Evolutionary conservation across 2,888 invertebrate genomes (phyloP).

Genomic region (Spilarctia lutea): DNA sequence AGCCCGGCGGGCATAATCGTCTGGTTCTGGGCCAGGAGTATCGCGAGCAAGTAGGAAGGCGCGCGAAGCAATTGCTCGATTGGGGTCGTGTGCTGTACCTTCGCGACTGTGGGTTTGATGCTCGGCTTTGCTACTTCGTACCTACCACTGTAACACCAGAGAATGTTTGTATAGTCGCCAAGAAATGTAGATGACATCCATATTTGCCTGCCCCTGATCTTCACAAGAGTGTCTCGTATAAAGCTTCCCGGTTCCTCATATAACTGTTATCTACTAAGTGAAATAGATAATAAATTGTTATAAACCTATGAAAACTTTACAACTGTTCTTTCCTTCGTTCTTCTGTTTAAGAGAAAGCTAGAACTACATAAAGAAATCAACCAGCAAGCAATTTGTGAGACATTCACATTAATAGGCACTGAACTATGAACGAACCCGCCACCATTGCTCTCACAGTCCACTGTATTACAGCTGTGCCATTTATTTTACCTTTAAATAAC

Average conservation of each 20-base stretch:
- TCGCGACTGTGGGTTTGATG: slow-evolving; percentile 85
- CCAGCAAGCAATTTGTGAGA: no score
- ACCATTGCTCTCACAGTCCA: no score
- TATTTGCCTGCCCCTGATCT: not conserved
- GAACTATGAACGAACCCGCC: no score
- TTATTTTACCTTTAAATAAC: no score
- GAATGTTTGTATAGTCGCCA: slow-evolving; percentile 92
- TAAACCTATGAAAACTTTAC: not conserved
- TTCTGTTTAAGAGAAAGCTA: not conserved
- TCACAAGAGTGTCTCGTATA: not conserved
- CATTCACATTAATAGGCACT: no score
- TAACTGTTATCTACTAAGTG: not conserved
- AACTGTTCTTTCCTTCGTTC: not conserved
- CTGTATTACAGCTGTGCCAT: no score
- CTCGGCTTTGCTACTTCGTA: slow-evolving; percentile 89
- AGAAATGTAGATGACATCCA: slow-evolving; percentile 39
- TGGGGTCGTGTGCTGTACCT: slow-evolving; percentile 90
- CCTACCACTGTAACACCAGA: slow-evolving; percentile 89
- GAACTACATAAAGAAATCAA: no score
- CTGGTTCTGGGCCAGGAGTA: slow-evolving; percentile 12
- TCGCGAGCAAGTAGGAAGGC: slow-evolving; percentile 87
- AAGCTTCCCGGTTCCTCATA: not conserved
- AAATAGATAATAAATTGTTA: not conserved
- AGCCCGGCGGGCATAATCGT: not conserved
- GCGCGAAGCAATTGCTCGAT: slow-evolving; percentile 92